Base-by-base conservation (phyloP, 2,797 vertebrate species). In the Pogoniulus pusillus region DNA sequence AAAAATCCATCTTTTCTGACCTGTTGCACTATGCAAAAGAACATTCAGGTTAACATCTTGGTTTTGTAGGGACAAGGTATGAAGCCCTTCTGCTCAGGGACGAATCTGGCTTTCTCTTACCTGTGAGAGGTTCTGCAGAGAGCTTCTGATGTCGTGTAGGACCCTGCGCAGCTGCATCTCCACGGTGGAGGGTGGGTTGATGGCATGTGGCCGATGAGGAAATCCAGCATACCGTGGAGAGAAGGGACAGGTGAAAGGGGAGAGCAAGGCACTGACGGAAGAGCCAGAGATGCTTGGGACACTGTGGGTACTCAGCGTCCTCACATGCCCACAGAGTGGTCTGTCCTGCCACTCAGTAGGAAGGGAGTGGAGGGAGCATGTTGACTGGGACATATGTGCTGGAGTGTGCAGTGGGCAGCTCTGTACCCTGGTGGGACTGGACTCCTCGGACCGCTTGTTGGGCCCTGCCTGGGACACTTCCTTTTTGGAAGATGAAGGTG, bases 91-190 rank as follows among this genome's bases (percentile, higher is more conserved):
- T 51, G 23, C 29, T 22, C 14, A 87, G 12, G 12, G 19, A 7
- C 14, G 83, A 81, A 47, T 49, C 7, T 65, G 18, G 15, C 14
- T 47, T 65, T 11, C 51, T 68, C 96, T 93, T 97, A 99, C 99
- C 98, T 98, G 98, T 32, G 95, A 97, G 91, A 99, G 97, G 96
- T 98, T 98, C 91, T 99, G 98, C 75, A 99, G 97, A 1, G 98
- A 98, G 92, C 96, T 98, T 92, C 98, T 97, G 95, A 99, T 99
- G 68, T 99, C 99, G 6, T 99, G 98, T 30, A 99, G 97, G 37
- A 99, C 99, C 92, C 98, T 97, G 75, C 98, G 98, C 43, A 99
- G 96, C 93, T 99, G 99, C 98, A 99, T 98, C 96, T 99, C 99
- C 5, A 98, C 98, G 53, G 97, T 98, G 65, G 98, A 98, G 6